Conservation (phyloP, 2,113 vertebrate genomes). For the Seriola aureovittata region DNA sequence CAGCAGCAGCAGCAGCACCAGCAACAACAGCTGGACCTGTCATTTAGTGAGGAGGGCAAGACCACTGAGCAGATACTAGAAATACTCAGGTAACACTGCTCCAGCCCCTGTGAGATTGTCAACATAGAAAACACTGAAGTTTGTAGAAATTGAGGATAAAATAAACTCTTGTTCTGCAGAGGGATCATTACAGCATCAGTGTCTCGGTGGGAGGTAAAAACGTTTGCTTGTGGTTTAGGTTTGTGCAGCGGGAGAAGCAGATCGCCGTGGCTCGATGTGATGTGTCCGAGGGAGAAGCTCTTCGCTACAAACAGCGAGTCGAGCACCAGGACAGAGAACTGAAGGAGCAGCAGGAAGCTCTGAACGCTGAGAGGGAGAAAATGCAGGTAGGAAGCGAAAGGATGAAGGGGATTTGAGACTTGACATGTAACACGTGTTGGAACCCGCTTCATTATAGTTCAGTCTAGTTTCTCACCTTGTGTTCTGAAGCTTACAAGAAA, state of each 20-base stretch:
- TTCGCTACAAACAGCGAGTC: conserved; percentile 91
- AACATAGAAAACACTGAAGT: not conserved
- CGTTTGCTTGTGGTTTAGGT: conserved; percentile 81
- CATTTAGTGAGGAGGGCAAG: conserved; percentile 92
- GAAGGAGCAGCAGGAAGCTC: conserved; percentile 91
- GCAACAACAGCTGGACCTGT: conserved; percentile 81
- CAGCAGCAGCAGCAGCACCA: conserved; percentile 70
- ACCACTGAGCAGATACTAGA: conserved; percentile 93
- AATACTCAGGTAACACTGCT: conserved; percentile 86
- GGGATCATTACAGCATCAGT: not conserved
- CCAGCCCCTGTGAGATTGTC: not conserved
- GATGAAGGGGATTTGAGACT: not conserved
- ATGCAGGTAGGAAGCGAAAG: conserved; percentile 87
- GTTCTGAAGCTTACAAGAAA: not conserved
- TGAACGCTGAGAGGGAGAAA: conserved; percentile 93
- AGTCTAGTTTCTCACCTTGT: not conserved
- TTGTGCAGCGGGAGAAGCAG: conserved; percentile 96
- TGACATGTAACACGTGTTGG: not conserved
- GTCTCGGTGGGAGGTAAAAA: not conserved
- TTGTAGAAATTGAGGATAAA: not conserved
- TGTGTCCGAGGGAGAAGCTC: conserved; percentile 91
- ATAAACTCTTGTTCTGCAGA: not conserved
- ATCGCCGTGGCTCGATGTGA: conserved; percentile 93
- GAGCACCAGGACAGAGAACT: conserved; percentile 93
- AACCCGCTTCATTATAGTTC: not conserved